These are phyloP conservation scores for Lepidothrix coronata DNA, from an alignment of 2,113 vertebrate species.

Conservation along the genomic window DNA sequence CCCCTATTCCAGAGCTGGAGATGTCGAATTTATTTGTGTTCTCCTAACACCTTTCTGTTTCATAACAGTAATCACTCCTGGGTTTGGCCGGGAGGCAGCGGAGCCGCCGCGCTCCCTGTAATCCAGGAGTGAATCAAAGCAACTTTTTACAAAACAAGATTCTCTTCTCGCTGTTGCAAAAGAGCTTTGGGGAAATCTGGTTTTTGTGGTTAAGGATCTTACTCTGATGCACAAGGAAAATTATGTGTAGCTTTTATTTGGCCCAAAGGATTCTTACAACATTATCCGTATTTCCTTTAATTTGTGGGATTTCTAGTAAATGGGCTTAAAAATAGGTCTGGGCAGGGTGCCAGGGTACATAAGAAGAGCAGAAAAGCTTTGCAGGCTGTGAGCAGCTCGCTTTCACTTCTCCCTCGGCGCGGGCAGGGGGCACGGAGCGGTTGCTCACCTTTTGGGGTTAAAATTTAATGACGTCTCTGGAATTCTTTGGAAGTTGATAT, in stretches of 20 bases:
- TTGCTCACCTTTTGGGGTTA: background rate
- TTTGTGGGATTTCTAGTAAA: conserved; percentile 85
- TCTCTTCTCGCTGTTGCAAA: conserved; percentile 32
- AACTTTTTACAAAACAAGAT: conserved; percentile 58
- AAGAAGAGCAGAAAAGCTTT: conserved; percentile 51
- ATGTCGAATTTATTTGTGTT: background rate
- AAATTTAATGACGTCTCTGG: background rate
- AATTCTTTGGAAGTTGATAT: background rate
- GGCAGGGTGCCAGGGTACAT: conserved; percentile 74
- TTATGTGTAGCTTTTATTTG: conserved; percentile 68
- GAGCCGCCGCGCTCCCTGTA: background rate
- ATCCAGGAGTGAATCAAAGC: conserved; percentile 65
- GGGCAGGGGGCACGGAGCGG: background rate
- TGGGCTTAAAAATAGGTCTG: conserved; percentile 82
- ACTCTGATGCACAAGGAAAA: conserved; percentile 42
- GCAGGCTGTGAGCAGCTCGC: conserved; percentile 1
- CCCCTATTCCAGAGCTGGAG: background rate
- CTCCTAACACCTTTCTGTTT: conserved; percentile 11
- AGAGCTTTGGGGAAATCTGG: conserved; percentile 65
- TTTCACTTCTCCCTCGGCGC: conserved; percentile 48
- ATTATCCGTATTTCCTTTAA: conserved; percentile 81
- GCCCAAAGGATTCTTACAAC: conserved; percentile 78
- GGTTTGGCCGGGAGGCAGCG: background rate
- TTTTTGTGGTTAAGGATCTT: conserved; percentile 70
- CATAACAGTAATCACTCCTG: background rate